Percentiles rank a stretch among this genome's conserved stretches.
Conservation (phyloP, 2,888 invertebrate genomes). For the Eristalis tenax region DNA sequence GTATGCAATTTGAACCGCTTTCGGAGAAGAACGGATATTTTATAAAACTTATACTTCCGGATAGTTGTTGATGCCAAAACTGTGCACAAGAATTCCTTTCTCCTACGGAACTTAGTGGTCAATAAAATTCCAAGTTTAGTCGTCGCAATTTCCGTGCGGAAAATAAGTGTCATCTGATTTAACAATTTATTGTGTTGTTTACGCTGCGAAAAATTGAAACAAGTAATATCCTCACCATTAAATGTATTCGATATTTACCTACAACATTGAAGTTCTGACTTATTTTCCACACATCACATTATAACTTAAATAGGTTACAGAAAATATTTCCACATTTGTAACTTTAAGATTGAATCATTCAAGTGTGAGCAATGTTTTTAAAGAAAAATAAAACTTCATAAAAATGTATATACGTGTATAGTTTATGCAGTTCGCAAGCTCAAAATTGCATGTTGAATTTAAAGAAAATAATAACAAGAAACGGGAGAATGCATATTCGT, state of each 20-base stretch:
- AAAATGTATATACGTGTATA: slow-evolving; percentile 44
- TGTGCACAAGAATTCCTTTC: slow-evolving; percentile 63
- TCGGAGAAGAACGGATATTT: slow-evolving; percentile 60
- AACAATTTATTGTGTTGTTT: slow-evolving; percentile 69
- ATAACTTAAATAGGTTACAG: slow-evolving; percentile 46
- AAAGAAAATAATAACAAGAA: slow-evolving; percentile 68
- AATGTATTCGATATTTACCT: slow-evolving; percentile 1
- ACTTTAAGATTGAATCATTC: slow-evolving; percentile 53
- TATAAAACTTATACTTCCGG: slow-evolving; percentile 67
- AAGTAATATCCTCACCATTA: slow-evolving; percentile 20
- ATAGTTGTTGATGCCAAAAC: slow-evolving; percentile 70
- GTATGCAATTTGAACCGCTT: slow-evolving; percentile 44
- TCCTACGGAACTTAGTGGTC: slow-evolving; percentile 63
- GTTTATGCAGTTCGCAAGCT: slow-evolving; percentile 33
- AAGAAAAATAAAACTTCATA: slow-evolving; percentile 42
- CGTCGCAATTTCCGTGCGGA: slow-evolving; percentile 68
- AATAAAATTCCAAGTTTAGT: slow-evolving; percentile 70
- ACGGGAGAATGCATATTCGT: slow-evolving; percentile 58
- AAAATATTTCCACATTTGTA: slow-evolving; percentile 25
- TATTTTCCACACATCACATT: slow-evolving; percentile 34
- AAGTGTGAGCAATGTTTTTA: slow-evolving; percentile 43
- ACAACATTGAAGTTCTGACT: slow-evolving; percentile 27
- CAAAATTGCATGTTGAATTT: slow-evolving; percentile 58
- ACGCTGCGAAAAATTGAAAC: slow-evolving; percentile 56
- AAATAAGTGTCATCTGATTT: slow-evolving; percentile 70